Conservation (phyloP, 2,113 vertebrate species). For the Caranx melampygus region DNA sequence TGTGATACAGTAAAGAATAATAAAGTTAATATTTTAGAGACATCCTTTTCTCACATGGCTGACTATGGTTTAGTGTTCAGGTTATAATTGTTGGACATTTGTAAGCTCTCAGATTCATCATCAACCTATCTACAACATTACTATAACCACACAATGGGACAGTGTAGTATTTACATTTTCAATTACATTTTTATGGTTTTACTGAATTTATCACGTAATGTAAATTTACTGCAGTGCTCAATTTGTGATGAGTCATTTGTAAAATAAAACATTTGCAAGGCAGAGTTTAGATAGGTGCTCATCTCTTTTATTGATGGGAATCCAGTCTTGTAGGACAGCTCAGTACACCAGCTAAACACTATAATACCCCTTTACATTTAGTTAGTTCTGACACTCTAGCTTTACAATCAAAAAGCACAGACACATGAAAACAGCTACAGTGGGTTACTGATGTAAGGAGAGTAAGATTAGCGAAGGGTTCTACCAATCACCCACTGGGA, state of each 20-base stretch:
- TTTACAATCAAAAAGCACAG: slow-evolving; percentile 78
- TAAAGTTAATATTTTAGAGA: not conserved
- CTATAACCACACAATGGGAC: not conserved
- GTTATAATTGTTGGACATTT: not conserved
- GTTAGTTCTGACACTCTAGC: slow-evolving; percentile 67
- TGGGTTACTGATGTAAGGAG: slow-evolving; percentile 46
- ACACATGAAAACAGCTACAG: slow-evolving; percentile 50
- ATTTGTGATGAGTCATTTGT: not conserved
- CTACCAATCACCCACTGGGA: slow-evolving; percentile 19
- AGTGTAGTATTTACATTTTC: not conserved
- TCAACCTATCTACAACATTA: not conserved
- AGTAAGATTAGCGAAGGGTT: slow-evolving; percentile 20
- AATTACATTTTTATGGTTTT: not conserved
- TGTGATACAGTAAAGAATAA: not conserved
- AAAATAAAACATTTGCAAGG: slow-evolving; percentile 18
- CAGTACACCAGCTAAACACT: slow-evolving; percentile 65
- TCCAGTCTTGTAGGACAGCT: slow-evolving; percentile 71
- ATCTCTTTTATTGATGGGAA: slow-evolving; percentile 80
- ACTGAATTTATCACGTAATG: not conserved
- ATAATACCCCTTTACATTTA: slow-evolving; percentile 54
- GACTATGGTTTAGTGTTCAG: not conserved
- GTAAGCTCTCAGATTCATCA: not conserved
- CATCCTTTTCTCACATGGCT: not conserved
- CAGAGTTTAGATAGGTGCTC: slow-evolving; percentile 54
- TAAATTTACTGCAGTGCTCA: fast-evolving